phyloP scores from a whole-genome alignment of 2,113 vertebrate genomes.

The Coptodon rendalli region DNA sequence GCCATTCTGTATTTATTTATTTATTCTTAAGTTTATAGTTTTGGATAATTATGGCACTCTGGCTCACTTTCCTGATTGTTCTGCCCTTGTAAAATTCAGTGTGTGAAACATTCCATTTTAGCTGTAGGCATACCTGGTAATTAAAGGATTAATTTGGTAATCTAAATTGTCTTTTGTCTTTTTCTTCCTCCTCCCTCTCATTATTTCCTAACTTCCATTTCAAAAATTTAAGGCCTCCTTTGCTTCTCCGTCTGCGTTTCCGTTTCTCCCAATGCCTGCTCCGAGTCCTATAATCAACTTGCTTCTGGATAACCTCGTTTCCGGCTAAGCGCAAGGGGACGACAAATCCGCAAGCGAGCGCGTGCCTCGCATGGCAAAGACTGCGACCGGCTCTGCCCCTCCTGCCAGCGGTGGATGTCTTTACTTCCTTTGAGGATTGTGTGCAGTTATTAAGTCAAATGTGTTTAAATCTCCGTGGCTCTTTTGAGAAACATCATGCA shows the following conservation, averaged over 20 bases:
- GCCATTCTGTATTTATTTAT: conserved; percentile 1
- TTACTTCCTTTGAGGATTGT: conserved; percentile 40
- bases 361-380: conserved; percentile 50
- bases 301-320: conserved; percentile 59
- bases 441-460: conserved; percentile 49
- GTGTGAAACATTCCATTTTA: conserved; percentile 51
- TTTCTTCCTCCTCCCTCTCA: conserved; percentile 20
- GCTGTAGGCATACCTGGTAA: conserved; percentile 64
- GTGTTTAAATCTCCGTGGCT: conserved; percentile 42
- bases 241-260: background rate
- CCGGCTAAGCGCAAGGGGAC: conserved; percentile 36
- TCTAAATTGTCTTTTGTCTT: conserved; percentile 70
- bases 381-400: conserved; percentile 5
- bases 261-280: conserved; percentile 3
- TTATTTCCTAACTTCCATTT: conserved; percentile 53
- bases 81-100: conserved; percentile 40
- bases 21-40: conserved; percentile 19
- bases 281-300: conserved; percentile 54
- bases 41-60: conserved; percentile 26
- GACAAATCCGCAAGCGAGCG: conserved; percentile 44
- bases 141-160: conserved; percentile 75
- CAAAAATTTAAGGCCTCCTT: conserved; percentile 46
- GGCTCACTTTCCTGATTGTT: conserved; percentile 35
- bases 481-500: conserved; percentile 9
- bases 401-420: conserved; percentile 23